Base-by-base conservation (phyloP, 2,888 invertebrate species). In the Hesperia comma region DNA sequence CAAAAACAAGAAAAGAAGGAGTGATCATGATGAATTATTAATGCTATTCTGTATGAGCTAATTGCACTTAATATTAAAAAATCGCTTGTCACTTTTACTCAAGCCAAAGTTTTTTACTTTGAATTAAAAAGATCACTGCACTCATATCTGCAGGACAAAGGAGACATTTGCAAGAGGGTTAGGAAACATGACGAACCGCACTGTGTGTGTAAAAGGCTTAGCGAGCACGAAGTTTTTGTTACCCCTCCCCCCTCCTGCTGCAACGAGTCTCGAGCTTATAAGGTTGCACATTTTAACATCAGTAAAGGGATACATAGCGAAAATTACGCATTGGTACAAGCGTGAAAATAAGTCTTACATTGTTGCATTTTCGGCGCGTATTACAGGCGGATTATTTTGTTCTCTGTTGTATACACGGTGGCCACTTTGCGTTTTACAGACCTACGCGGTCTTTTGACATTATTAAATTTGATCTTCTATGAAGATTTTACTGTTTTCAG, bases 151-250 rank as follows among this genome's bases (percentile, higher is more conserved):
- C 12, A 49, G 19, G 10, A 49, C 49, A 49, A 49, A 49, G 19
- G 49, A 49, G 19, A 49, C 12, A 49, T 49, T 49, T 49, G 49
- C 49, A 49, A 49, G 49, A 49, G 49, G 49, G 49, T 17, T 49
- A 19, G 10, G 49, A 49, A 19, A 49, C 19, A 49, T 49, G 49
- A 49, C 49, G 49, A 49, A 49, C 19, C 10, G 19, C 49, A 19
- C 19, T 19, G 49, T 12, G 17, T 49, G 49, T 46, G 15, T 46
- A 46, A 49, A 19, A 19, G 49, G 49, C 19, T 49, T 49, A 49
- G 49, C 19, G 17, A 12, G 49, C 19, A 46, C 8, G 17, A 10
- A 49, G 7, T 49, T 49, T 49, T 49, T 49, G 49, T 49, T 19
- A 12, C 4, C 4, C 49, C 19, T 19, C 10, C 49, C 49, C 12